Conservation (phyloP, 2,113 vertebrate species). For the Prochilodus magdalenae region DNA sequence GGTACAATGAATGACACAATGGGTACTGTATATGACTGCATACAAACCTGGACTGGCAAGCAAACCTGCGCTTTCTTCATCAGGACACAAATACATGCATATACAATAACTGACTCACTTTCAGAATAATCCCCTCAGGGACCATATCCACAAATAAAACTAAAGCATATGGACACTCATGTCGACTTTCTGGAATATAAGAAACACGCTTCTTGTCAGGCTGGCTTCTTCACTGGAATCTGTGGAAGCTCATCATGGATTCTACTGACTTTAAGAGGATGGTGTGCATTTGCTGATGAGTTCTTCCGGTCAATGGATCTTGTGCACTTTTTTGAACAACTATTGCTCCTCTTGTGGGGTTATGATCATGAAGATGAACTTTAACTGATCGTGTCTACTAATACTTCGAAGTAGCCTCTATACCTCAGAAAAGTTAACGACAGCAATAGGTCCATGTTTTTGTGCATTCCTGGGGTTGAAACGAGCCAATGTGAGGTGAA, state of each 20-base stretch:
- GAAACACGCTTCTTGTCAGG: neutral
- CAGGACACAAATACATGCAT: constrained; percentile 13
- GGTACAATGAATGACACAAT: neutral
- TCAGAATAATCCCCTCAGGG: constrained; percentile 32
- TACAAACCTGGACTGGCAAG: constrained; percentile 1
- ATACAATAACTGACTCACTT: constrained; percentile 13
- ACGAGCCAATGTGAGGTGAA: constrained; percentile 75
- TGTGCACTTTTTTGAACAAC: constrained; percentile 48
- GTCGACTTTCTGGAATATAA: constrained; percentile 17
- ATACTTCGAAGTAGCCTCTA: constrained; percentile 66
- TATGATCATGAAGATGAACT: constrained; percentile 9
- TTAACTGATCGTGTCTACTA: constrained; percentile 23
- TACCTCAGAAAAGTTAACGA: constrained; percentile 48
- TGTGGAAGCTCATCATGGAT: constrained; percentile 15
- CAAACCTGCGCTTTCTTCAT: neutral
- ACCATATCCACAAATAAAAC: constrained; percentile 18
- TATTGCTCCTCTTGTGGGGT: constrained; percentile 14
- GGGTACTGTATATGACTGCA: neutral
- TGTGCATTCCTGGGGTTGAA: constrained; percentile 56
- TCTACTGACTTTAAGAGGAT: neutral
- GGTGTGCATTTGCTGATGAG: constrained; percentile 17
- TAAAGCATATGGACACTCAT: constrained; percentile 2
- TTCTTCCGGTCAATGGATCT: constrained; percentile 36
- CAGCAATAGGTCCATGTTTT: constrained; percentile 51
- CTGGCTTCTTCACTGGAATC: constrained; percentile 6